Percentiles rank a stretch among this genome's conserved stretches.
Conservation (phyloP, 2,797 vertebrate genomes). For the Halcyon leucocephala region DNA sequence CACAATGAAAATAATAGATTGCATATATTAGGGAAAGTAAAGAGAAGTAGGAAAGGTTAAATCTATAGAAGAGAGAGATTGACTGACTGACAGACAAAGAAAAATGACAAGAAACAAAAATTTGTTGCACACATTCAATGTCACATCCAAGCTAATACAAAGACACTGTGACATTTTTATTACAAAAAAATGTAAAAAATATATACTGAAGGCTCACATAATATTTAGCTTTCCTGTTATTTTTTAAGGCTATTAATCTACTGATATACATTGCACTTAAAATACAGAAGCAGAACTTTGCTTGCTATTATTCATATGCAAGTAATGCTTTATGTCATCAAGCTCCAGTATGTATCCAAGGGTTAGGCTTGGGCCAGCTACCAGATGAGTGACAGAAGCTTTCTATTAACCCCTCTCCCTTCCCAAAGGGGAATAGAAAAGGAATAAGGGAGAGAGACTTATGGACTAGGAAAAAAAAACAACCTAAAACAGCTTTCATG, state of each 20-base stretch:
- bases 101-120: neutral
- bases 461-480: no score
- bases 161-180: conserved; percentile 31
- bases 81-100: neutral
- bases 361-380: neutral
- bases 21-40: neutral
- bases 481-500: neutral
- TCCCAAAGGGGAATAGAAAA: neutral
- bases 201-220: conserved; percentile 15
- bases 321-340: neutral
- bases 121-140: neutral
- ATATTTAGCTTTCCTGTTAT: conserved; percentile 46
- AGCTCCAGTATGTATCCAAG: neutral
- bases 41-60: neutral
- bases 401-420: neutral
- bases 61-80: neutral
- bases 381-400: neutral
- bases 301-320: conserved; percentile 36
- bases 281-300: conserved; percentile 29
- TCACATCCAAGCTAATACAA: conserved; percentile 23
- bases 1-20: neutral
- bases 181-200: neutral
- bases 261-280: neutral
- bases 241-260: conserved; percentile 21
- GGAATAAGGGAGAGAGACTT: neutral